Base-by-base conservation (phyloP, 2,888 invertebrate genomes). In the Nemotelus pantherinus region DNA sequence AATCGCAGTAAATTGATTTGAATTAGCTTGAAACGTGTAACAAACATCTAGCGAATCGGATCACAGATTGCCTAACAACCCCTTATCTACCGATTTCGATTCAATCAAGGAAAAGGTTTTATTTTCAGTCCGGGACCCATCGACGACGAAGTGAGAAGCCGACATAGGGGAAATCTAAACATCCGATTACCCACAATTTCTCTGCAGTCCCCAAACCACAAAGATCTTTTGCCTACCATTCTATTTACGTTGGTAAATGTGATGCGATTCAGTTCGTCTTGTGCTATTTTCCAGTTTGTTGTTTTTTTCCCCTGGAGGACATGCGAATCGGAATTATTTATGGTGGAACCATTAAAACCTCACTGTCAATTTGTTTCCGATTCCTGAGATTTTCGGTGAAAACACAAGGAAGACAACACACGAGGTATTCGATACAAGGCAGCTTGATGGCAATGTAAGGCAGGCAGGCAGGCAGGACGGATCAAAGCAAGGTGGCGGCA, bases 31-130 rank as follows among this genome's bases (percentile, higher is more conserved):
- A 7, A 41, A 68, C 6, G 48, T 68, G 68, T 25, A 25, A 25
- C 25, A 68, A 48, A 50, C 41, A 39, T n/a, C 48, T 44, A 43
- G 2, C 65, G 3, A 39, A 45, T 47, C 65, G 25, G 25, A 25
- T 45, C n/a, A 25, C 50, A 50, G 6, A 39, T 50, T 68, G 7
- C 41, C 3, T 7, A 68, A 50, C 48, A 50, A 47, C 48, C 68
- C 48, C 65, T n/a, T 45, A 39, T 43, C 63, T 41, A 41, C 41
- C 4, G 63, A 9, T 41, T 41, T 43, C 39, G 6, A 53, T 55
- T 70, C 70, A 70, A 70, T 70, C 70, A 55, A 70, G 55, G 55
- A 70, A 70, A 70, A 70, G 55, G 67, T 55, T 70, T 70, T 70
- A 55, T n/a, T 70, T 50, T 68, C 53, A 6, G 25, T 53, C 2